These are phyloP conservation scores for Xestobium rufovillosum DNA, from an alignment of 2,888 invertebrate genomes.

Conservation along the genomic window DNA sequence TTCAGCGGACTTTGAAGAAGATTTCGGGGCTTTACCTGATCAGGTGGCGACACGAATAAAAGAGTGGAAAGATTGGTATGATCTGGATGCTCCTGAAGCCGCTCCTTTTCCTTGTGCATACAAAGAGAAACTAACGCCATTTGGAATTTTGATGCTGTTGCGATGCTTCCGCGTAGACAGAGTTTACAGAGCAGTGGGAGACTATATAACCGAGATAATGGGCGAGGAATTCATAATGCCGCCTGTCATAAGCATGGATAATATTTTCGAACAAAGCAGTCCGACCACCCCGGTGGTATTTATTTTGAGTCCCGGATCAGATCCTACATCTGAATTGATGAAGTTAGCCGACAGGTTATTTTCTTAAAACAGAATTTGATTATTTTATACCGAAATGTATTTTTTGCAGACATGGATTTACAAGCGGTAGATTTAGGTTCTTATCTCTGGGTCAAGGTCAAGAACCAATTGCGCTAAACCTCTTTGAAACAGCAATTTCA, in stretches of 20 bases:
- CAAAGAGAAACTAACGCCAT: slow-evolving; percentile 54
- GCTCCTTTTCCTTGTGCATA: slow-evolving; percentile 63
- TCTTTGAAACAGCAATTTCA: slow-evolving; percentile 60
- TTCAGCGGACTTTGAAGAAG: slow-evolving; percentile 56
- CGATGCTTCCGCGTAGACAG: slow-evolving; percentile 87
- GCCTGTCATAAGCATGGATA: slow-evolving; percentile 75
- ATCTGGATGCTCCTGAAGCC: slow-evolving; percentile 75
- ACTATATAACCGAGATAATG: slow-evolving; percentile 75
- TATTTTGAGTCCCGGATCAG: slow-evolving; percentile 88
- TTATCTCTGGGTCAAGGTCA: slow-evolving; percentile 92
- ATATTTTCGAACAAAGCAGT: slow-evolving; percentile 78
- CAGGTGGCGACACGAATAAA: slow-evolving; percentile 45
- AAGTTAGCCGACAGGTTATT: slow-evolving; percentile 59
- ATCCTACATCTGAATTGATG: slow-evolving; percentile 81
- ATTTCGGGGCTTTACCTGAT: slow-evolving; percentile 58
- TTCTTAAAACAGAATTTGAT: background rate
- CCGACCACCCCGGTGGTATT: slow-evolving; percentile 84
- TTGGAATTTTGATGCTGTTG: slow-evolving; percentile 71
- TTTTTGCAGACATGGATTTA: slow-evolving; percentile 50
- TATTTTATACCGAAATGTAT: background rate
- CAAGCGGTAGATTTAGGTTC: slow-evolving; percentile 74
- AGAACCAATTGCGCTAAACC: slow-evolving; percentile 68
- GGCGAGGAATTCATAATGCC: slow-evolving; percentile 85
- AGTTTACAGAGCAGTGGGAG: slow-evolving; percentile 76
- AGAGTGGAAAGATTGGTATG: slow-evolving; percentile 62